A percentile compares a stretch with the other conserved stretches of the same genome.
These are phyloP conservation scores for Gasteruption jaculator DNA, from an alignment of 2,888 invertebrate genomes.

Conservation along the genomic window DNA sequence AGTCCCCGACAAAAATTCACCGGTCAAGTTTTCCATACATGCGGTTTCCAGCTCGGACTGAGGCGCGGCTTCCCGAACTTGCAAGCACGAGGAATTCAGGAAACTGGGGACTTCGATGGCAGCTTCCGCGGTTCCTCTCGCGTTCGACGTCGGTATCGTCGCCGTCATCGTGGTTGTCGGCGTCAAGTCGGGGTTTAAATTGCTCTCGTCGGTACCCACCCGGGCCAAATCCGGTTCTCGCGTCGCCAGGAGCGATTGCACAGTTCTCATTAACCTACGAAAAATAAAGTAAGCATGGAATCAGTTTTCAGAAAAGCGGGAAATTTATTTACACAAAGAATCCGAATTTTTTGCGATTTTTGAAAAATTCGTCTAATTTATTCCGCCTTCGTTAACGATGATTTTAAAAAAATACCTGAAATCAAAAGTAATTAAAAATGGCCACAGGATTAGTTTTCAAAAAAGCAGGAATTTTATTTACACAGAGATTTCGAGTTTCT, in stretches of 20 bases:
- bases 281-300: too few species aligned
- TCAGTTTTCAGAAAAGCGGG: too few species aligned
- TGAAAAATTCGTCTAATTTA: too few species aligned
- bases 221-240: conserved; percentile 60
- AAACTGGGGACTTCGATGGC: conserved; percentile 27
- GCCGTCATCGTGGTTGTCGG: conserved; percentile 19
- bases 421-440: too few species aligned
- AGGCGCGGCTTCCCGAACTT: conserved; percentile 27
- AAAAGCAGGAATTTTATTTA: too few species aligned
- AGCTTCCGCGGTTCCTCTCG: conserved; percentile 14
- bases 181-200: conserved; percentile 21
- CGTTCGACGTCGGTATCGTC: conserved; percentile 16
- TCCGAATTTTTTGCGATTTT: too few species aligned
- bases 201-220: conserved; percentile 27
- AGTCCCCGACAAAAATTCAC: conserved; percentile 31
- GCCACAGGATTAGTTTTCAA: too few species aligned
- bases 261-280: conserved; percentile 59
- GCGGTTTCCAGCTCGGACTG: conserved; percentile 18
- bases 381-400: too few species aligned
- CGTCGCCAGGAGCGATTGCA: conserved; percentile 62
- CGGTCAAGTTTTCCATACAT: background rate
- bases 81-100: conserved; percentile 29
- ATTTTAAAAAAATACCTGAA: too few species aligned
- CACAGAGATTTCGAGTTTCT: too few species aligned
- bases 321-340: too few species aligned